Evolutionary conservation across 2,113 vertebrate species (phyloP).

Genomic region (Macrotis lagotis): DNA sequence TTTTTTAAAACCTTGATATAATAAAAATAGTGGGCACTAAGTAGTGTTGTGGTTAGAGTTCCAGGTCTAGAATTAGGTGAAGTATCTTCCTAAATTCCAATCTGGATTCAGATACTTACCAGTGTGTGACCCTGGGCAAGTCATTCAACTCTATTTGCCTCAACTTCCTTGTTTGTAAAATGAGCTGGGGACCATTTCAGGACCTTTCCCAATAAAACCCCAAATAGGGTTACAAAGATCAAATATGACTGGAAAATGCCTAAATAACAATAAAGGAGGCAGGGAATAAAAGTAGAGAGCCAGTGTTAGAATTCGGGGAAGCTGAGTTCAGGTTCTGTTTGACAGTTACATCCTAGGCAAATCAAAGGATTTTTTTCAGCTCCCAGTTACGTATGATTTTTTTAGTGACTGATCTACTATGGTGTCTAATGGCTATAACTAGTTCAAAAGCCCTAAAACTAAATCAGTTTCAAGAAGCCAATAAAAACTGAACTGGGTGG

Average conservation of each 20-base stretch:
- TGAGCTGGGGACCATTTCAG: background rate
- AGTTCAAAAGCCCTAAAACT: background rate
- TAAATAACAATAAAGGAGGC: too few relatives aligned
- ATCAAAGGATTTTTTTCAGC: background rate
- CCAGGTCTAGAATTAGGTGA: background rate
- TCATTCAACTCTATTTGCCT: background rate
- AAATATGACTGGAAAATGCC: background rate
- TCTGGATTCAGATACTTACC: background rate
- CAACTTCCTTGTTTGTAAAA: background rate
- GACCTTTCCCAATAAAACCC: background rate
- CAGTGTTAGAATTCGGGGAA: background rate
- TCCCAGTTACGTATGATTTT: background rate
- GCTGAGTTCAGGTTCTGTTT: background rate
- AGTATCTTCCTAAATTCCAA: background rate
- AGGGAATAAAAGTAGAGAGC: background rate
- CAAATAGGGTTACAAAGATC: background rate
- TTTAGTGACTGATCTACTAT: background rate
- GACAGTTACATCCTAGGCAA: background rate
- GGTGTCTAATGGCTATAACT: background rate
- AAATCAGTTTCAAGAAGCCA: background rate
- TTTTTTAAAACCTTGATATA: background rate
- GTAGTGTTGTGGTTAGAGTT: too few relatives aligned
- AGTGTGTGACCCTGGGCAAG: background rate
- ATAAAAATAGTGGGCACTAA: background rate
- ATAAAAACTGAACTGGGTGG: background rate